phyloP scores from a whole-genome alignment of 2,888 invertebrate genomes.

The Drosophila pegasa region DNA sequence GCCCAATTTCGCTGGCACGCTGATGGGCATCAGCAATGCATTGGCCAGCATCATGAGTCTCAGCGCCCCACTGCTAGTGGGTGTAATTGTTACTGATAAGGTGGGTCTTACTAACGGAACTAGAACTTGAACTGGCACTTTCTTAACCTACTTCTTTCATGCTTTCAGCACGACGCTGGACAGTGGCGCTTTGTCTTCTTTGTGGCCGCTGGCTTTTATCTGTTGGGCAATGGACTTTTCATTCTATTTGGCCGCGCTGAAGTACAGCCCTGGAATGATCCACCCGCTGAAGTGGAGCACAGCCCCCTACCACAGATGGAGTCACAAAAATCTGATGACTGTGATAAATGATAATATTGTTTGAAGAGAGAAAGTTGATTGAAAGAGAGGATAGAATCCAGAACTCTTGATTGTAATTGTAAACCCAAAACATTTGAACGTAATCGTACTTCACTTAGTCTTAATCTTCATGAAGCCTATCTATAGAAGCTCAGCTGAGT shows the following conservation, averaged over 20 bases:
- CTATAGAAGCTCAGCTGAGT: not conserved
- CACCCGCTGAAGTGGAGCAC: slow-evolving; percentile 69
- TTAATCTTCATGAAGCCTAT: not conserved
- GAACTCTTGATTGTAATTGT: not conserved
- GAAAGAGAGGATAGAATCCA: not conserved
- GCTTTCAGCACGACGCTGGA: slow-evolving; percentile 86
- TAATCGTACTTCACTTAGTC: not conserved
- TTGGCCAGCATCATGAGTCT: slow-evolving; percentile 91
- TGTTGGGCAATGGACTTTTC: slow-evolving; percentile 89
- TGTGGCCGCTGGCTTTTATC: slow-evolving; percentile 89
- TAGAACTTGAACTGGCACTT: rapidly evolving
- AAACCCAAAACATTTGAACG: not conserved
- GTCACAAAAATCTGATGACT: slow-evolving; percentile 51
- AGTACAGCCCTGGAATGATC: slow-evolving; percentile 90
- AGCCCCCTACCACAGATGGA: slow-evolving; percentile 73
- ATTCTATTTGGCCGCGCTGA: slow-evolving; percentile 88
- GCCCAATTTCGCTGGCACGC: slow-evolving; percentile 92
- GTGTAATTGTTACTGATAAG: slow-evolving; percentile 88
- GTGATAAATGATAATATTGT: slow-evolving; percentile 12
- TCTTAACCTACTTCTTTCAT: not conserved
- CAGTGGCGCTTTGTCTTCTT: slow-evolving; percentile 92
- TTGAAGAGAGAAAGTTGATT: not conserved
- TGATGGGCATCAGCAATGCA: slow-evolving; percentile 94
- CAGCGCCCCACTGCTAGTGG: slow-evolving; percentile 90
- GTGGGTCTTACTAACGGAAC: slow-evolving; percentile 85